phyloP scores from a whole-genome alignment of 2,888 invertebrate species.

The Caenorhabditis sinica region DNA sequence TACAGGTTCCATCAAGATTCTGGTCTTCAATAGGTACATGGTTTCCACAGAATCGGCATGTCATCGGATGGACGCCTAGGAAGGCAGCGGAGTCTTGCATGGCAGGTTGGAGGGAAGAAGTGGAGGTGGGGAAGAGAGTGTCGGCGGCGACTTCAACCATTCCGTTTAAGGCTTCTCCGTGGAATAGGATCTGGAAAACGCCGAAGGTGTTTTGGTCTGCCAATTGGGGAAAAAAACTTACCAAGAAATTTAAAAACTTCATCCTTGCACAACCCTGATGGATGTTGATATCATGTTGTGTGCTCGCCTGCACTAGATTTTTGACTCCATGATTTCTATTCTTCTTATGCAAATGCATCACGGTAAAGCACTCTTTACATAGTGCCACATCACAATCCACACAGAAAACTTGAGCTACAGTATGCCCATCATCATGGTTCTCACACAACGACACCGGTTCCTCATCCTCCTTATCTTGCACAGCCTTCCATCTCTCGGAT shows the following conservation, averaged over 20 bases:
- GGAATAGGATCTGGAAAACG: conserved; percentile 88
- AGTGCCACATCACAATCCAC: conserved; percentile 88
- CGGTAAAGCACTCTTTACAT: conserved; percentile 95
- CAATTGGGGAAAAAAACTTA: conserved; percentile 14
- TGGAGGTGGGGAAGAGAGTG: conserved; percentile 55
- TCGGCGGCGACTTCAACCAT: conserved; percentile 91
- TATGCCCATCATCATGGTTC: conserved; percentile 92
- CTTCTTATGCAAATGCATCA: conserved; percentile 93
- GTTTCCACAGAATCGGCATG: conserved; percentile 75
- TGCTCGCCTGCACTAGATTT: conserved; percentile 43
- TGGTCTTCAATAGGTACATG: conserved; percentile 81
- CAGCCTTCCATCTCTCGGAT: conserved; percentile 66
- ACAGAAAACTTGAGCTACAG: conserved; percentile 88
- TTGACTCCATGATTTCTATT: conserved; percentile 86
- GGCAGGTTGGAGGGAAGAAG: conserved; percentile 21
- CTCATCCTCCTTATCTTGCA: conserved; percentile 73
- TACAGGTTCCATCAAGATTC: conserved; percentile 93
- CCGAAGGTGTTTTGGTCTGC: not conserved
- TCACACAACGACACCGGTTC: conserved; percentile 87
- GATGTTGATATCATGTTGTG: conserved; percentile 90
- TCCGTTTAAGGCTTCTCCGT: conserved; percentile 92
- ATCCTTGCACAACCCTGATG: conserved; percentile 96
- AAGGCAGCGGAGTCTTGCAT: conserved; percentile 53
- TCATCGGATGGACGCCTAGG: conserved; percentile 44
- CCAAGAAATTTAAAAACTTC: conserved; percentile 95